Base-by-base conservation (phyloP, 2,888 invertebrate genomes). In the Chouioia cunea region DNA sequence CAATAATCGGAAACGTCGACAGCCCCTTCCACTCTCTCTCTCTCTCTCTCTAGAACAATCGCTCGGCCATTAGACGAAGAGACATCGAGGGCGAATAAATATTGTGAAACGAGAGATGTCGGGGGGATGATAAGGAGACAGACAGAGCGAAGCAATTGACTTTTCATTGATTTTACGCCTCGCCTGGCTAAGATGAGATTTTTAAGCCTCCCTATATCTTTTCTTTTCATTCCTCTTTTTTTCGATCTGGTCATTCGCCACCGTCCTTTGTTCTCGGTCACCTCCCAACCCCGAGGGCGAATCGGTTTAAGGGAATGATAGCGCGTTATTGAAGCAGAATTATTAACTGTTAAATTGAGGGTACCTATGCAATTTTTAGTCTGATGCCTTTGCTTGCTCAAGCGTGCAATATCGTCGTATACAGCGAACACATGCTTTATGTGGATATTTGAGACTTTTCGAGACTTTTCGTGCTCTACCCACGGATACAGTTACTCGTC, bases 1-100 rank as follows among this genome's bases (percentile, higher is more conserved):
- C 73, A 82, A 82, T 82, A 82, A 81, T 77, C 36, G 15, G 53
- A 53, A 53, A 23, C 52, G 53, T 22, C 22, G 53, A 14, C 66
- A 44, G 12, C 53, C 73, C 75, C 77, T 74, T 73, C 71, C 67
- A 36, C 43, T 46, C 44, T 22, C 43, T 27, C 27, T 44, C 57
- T 44, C 57, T 57, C 57, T 44, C 27, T 27, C 6, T 27, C 27
- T 27, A 6, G 36, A 36, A 36, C 36, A 36, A 36, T 56, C 56
- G 14, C 50, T 67, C 77, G 36, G 4, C 36, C 36, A 36, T 70
- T 69, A 73, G 73, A 70, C 77, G 64, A 75, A 64, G 65, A 36
- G 36, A 10, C 36, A 36, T 10, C 70, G 72, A 71, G 74, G 70
- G 73, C 75, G 74, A 77, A 75, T 77, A 77, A 77, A 77, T 77